Evolutionary conservation across 2,113 vertebrate species (phyloP), one percentile per base, ranked within the genome.

Genomic region (Gasterosteus aculeatus): DNA sequence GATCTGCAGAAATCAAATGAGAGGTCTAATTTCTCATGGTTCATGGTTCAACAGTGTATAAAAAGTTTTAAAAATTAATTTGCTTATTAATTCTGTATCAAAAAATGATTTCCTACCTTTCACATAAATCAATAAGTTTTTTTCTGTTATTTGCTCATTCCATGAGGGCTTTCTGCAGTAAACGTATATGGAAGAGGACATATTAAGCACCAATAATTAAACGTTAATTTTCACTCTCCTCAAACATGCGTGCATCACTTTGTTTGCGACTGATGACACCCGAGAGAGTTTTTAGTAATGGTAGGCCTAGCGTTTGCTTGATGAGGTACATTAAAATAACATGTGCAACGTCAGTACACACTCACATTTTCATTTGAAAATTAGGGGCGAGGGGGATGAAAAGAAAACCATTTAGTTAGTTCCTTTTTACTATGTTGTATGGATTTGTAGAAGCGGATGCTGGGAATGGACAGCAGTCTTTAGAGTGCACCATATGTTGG

Each of bases 381-480:
- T 10, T 39, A 10, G 0, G 15, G 9, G 7, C 3, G 12, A 53
- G 71, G 71, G 41, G 53, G 71, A 71, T 41, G 18, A 56, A 53
- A 6, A 49, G 7, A 26, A 46, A 46, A 47, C 57, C 8, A 59
- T 67, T 29, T 22, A 60, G 51, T 60, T 49, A 26, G 22, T 57
- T 33, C 31, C 22, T 42, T 35, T 68, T 7, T 59, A 18, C 26
- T 73, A 16, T 72, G 72, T 22, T 47, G 39, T 54, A 39, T 53
- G 35, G 61, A 59, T 12, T 51, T 15, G 1, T 53, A 8, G 51
- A 54, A 54, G 22, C 26, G 51, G 7, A 51, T 19, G n/a, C 41
- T 58, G 58, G n/a, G 68, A 67, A 63, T 53, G 71, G 78, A 56
- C 54, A 10, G 54, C 63, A 33, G 38, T 62, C 31, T 68, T 51